These are phyloP conservation scores for Empis livida DNA, from an alignment of 2,888 invertebrate species.

Conservation along the genomic window DNA sequence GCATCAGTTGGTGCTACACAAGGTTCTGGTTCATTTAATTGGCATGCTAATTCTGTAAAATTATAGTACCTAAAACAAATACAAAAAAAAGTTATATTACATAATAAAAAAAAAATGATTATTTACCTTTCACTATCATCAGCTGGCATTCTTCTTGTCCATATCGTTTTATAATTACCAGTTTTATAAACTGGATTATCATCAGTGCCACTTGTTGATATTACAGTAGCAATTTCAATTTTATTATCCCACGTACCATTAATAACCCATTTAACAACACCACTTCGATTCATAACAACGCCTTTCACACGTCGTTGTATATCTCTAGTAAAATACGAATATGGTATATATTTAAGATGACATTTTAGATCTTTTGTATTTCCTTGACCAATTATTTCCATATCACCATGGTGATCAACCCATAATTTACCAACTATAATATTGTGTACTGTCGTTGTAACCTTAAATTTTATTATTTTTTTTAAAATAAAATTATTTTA, in stretches of 20 bases:
- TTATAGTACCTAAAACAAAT: conserved; percentile 56
- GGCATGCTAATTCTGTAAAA: conserved; percentile 89
- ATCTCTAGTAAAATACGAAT: conserved; percentile 97
- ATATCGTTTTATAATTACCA: conserved; percentile 69
- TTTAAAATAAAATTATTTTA: too few species aligned
- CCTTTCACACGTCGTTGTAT: conserved; percentile 83
- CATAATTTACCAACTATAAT: conserved; percentile 98
- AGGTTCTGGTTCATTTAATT: conserved; percentile 89
- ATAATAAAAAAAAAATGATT: neutral
- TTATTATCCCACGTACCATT: conserved; percentile 91
- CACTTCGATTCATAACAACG: conserved; percentile 56
- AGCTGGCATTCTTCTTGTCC: conserved; percentile 72
- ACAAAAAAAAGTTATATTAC: neutral
- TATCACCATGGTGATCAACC: conserved; percentile 99
- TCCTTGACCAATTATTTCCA: conserved; percentile 85
- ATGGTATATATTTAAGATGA: conserved; percentile 93
- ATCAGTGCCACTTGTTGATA: conserved; percentile 46
- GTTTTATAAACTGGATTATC: conserved; percentile 88
- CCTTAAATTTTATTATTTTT: conserved; percentile 28
- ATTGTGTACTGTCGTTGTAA: conserved; percentile 98
- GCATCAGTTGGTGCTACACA: conserved; percentile 93
- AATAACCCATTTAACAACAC: conserved; percentile 62
- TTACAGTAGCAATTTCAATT: conserved; percentile 88
- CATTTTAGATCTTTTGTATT: conserved; percentile 84
- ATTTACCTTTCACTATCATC: conserved; percentile 50